Percentiles rank a stretch among this genome's conserved stretches.
Evolutionary conservation across 2,113 vertebrate genomes (phyloP).

Genomic region (Sisor rabdophorus): DNA sequence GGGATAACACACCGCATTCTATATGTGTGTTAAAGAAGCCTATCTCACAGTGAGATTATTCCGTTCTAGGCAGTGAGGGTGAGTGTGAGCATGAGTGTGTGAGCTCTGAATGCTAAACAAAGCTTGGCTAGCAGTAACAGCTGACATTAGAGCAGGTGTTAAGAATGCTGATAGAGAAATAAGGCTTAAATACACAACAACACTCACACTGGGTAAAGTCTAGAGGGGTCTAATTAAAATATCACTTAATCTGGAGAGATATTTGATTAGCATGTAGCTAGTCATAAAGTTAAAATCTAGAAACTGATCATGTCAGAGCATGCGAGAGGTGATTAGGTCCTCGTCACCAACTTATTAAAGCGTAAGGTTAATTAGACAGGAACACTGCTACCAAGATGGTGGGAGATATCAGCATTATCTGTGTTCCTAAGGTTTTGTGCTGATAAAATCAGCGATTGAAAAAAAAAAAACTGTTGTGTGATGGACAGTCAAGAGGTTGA

Average conservation of each 20-base stretch:
- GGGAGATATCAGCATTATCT: constrained; percentile 54
- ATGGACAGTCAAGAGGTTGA: neutral
- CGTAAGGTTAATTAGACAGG: neutral
- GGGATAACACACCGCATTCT: neutral
- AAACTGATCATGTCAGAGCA: constrained; percentile 26
- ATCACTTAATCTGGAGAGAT: constrained; percentile 9
- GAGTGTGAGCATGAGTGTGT: too few species aligned
- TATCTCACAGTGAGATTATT: constrained; percentile 28
- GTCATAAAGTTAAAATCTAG: constrained; percentile 16
- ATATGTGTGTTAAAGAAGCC: constrained; percentile 22
- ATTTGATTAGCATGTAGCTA: constrained; percentile 26
- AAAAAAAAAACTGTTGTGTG: neutral
- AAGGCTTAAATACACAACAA: neutral
- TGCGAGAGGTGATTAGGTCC: constrained; percentile 60
- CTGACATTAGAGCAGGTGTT: neutral
- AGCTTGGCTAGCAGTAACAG: neutral
- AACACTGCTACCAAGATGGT: neutral
- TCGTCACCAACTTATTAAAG: constrained; percentile 2
- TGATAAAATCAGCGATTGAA: constrained; percentile 59
- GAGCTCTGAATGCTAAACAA: neutral
- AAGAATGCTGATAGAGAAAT: neutral
- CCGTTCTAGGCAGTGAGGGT: neutral
- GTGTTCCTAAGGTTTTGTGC: constrained; percentile 52
- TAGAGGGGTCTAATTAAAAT: constrained; percentile 5
- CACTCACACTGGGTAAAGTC: neutral